Percentiles rank a stretch among this genome's conserved stretches.
Evolutionary conservation across 2,113 vertebrate genomes (phyloP).

Genomic region (Mormyrus lacerda): DNA sequence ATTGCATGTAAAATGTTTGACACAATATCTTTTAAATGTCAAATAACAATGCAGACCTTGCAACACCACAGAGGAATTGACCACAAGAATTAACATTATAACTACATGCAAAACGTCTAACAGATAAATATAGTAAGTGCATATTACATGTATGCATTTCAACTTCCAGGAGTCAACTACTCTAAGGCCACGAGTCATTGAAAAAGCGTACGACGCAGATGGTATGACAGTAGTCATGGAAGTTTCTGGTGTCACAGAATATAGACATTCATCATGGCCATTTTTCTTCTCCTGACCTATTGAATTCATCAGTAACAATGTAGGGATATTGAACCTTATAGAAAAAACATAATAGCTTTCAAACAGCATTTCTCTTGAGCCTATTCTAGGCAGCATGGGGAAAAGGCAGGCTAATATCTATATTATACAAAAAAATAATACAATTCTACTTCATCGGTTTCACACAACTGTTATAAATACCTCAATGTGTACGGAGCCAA

Average conservation of each 20-base stretch:
- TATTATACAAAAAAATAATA: neutral
- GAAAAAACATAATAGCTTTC: neutral
- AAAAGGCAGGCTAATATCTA: neutral
- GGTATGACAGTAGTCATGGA: neutral
- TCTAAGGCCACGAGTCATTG: neutral
- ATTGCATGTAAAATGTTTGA: neutral
- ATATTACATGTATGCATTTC: neutral
- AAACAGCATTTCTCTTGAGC: neutral
- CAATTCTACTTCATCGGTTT: neutral
- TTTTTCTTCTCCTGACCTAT: neutral
- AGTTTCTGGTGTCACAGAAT: neutral
- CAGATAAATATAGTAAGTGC: neutral
- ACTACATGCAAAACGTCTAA: neutral
- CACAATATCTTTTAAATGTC: neutral
- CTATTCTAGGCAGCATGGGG: neutral
- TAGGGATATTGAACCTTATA: neutral
- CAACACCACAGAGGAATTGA: neutral
- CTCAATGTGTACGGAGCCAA: neutral
- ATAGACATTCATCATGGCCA: neutral
- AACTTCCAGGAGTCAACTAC: neutral
- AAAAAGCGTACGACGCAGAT: neutral
- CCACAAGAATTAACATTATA: neutral
- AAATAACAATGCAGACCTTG: neutral
- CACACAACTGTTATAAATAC: neutral
- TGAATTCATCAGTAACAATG: neutral